Base-by-base conservation (phyloP, 2,797 vertebrate genomes). In the Taenioides sp. region DNA sequence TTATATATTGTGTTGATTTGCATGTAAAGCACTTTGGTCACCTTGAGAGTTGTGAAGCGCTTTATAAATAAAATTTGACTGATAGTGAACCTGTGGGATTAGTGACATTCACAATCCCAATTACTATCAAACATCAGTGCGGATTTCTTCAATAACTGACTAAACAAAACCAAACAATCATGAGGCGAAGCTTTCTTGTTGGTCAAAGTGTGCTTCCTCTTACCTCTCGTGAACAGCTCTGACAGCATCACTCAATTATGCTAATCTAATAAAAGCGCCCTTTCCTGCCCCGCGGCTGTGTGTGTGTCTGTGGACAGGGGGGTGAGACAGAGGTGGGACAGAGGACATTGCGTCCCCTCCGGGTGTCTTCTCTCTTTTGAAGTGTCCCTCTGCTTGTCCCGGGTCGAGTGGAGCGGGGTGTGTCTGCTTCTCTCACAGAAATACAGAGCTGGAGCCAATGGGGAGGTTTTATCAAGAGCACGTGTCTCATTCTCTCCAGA, bases 391-490 rank as follows among this genome's bases (percentile, higher is more conserved):
- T 90, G 84, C 86, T 88, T 80, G 79, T 89, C 88, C 87, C 84
- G 88, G 89, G 86, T 79, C 82, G 82, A 91, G 86, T 81, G 84
- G 85, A 90, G 89, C 85, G 83, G 86, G 85, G 94, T 96, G 96
- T 96, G 95, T 97, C 96, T 93, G 94, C 96, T 92, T 84, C 77
- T 87, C 59, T 93, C 95, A 94, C 70, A 74, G 57, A 67, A 79
- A 83, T 87, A 91, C 83, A 76, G 89, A 78, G 77, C 84, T 80
- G 90, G 76, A 74, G 70, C 82, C 69, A 85, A 47, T 50, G 54
- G 73, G 12, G 60, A 40, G 80, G 72, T 72, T 96, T 97, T 95
- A 99, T 98, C 95, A 96, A 95, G 95, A 96, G 96, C 97, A 98
- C 92, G 95, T 98, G 96, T 96, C 93, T 91, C 87, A 17, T 84